These are phyloP conservation scores for Melanotaenia pygmaea DNA, from an alignment of 2,797 vertebrate species.

Conservation along the genomic window DNA sequence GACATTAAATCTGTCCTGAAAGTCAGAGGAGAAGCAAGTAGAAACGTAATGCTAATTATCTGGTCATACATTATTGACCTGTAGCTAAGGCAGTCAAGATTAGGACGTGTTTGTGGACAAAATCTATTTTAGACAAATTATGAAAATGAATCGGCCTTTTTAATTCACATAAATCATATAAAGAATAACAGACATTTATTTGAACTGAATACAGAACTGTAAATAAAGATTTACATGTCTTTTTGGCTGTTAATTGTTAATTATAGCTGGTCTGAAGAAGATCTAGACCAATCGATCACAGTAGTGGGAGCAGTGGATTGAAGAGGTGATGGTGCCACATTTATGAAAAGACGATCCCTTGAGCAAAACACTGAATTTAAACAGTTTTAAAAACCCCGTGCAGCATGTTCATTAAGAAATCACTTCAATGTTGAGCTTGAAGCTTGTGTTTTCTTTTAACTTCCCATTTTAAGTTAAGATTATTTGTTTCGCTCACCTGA, in stretches of 20 bases:
- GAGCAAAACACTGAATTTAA: constrained; percentile 23
- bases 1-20: not conserved
- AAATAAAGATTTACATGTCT: not conserved
- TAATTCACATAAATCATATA: not conserved
- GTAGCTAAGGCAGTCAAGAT: not conserved
- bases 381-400: constrained; percentile 19
- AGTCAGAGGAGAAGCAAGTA: too few relatives aligned
- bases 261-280: not conserved
- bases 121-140: too few relatives aligned
- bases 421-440: constrained; percentile 29
- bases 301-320: constrained; percentile 1
- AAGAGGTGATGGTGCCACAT: constrained; percentile 21
- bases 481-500: constrained; percentile 4
- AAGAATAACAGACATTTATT: not conserved
- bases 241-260: not conserved
- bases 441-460: not conserved
- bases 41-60: not conserved
- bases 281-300: too few relatives aligned
- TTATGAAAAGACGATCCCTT: constrained; percentile 33
- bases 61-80: not conserved
- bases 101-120: not conserved
- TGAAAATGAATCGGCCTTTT: not conserved
- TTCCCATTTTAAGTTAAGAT: not conserved
- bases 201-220: not conserved
- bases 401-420: constrained; percentile 53